A percentile compares a stretch with the other conserved stretches of the same genome.
These are phyloP conservation scores for Crematogaster levior DNA, from an alignment of 2,888 invertebrate genomes.

Conservation along the genomic window DNA sequence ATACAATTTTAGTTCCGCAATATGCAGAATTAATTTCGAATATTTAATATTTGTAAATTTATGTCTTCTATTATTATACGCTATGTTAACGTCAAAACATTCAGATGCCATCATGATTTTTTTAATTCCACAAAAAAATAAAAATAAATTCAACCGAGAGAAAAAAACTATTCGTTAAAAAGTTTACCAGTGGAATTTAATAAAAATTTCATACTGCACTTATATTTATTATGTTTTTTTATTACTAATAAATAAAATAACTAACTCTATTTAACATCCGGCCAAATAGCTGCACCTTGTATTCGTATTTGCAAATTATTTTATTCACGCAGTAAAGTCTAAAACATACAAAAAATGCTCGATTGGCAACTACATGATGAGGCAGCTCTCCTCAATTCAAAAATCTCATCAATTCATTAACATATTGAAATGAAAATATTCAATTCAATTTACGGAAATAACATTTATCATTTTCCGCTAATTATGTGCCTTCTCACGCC, in stretches of 20 bases:
- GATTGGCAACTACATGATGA: neutral
- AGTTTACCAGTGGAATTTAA: neutral
- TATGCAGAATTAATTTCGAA: neutral
- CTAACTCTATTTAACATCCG: conserved; percentile 45
- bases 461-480: neutral
- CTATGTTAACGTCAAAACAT: neutral
- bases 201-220: conserved; percentile 1
- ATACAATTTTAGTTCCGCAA: conserved; percentile 1
- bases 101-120: neutral
- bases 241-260: conserved; percentile 8
- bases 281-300: conserved; percentile 40
- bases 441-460: conserved; percentile 11
- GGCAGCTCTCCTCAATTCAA: neutral
- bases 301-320: conserved; percentile 25
- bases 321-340: conserved; percentile 7
- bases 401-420: neutral
- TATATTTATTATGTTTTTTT: neutral
- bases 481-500: neutral
- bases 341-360: neutral
- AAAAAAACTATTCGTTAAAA: conserved; percentile 13
- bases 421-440: neutral
- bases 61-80: neutral
- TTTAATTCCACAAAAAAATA: conserved; percentile 6
- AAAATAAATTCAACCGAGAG: neutral
- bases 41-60: neutral